phyloP scores from a whole-genome alignment of 2,888 invertebrate genomes.

The Rhaphigaster nebulosa region DNA sequence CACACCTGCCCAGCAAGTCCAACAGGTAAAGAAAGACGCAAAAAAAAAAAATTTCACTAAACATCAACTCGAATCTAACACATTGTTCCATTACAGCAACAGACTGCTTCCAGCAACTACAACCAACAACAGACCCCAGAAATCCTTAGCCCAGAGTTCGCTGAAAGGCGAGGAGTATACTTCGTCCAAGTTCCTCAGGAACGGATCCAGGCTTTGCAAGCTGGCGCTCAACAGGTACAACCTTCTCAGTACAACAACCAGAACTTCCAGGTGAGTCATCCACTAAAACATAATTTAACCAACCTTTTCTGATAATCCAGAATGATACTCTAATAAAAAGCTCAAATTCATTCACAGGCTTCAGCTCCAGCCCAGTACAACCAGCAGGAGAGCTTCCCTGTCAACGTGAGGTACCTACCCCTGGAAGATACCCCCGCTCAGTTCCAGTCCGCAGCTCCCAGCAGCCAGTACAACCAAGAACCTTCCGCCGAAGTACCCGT shows the following conservation, averaged over 20 bases:
- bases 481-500: neutral
- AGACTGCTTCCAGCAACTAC: neutral
- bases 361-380: neutral
- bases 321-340: no score
- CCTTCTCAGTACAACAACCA: neutral
- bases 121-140: slow-evolving; percentile 33
- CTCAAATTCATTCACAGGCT: neutral
- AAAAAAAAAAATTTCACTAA: neutral
- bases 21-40: neutral
- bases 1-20: slow-evolving; percentile 43
- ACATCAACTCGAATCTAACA: neutral
- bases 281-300: neutral
- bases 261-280: neutral
- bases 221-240: neutral
- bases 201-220: slow-evolving; percentile 4
- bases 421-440: neutral
- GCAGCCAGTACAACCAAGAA: neutral
- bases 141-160: neutral
- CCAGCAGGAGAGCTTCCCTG: neutral
- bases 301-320: no score
- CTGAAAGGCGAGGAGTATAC: neutral
- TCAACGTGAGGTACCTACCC: slow-evolving; percentile 18
- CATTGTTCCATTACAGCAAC: neutral
- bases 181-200: slow-evolving; percentile 53
- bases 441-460: neutral